These are phyloP conservation scores for Amblyornis subalaris DNA, from an alignment of 2,113 vertebrate genomes.

Conservation along the genomic window DNA sequence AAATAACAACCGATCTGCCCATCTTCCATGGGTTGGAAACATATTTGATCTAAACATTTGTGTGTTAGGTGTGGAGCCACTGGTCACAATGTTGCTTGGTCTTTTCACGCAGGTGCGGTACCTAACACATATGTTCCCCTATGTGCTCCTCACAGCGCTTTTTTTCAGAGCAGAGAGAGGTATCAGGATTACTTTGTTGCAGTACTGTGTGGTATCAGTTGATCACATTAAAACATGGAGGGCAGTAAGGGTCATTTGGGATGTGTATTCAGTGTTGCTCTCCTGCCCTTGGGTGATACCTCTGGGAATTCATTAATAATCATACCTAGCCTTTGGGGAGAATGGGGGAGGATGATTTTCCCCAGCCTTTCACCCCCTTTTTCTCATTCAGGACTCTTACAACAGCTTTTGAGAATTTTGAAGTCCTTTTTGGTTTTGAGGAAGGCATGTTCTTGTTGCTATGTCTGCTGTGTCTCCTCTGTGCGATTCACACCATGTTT, in stretches of 20 bases:
- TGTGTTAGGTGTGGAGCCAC: not conserved
- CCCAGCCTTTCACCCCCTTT: not conserved
- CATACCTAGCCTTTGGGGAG: not conserved
- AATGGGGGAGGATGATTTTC: not conserved
- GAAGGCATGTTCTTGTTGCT: not conserved
- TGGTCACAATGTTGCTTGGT: no score
- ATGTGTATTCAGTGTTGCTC: not conserved
- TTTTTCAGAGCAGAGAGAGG: not conserved
- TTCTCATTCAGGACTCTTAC: not conserved
- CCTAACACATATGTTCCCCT: not conserved
- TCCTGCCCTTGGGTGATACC: not conserved
- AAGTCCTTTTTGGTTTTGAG: not conserved
- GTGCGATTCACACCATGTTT: not conserved
- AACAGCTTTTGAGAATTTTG: not conserved
- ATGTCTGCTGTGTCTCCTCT: not conserved
- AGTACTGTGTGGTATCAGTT: not conserved
- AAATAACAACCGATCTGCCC: not conserved
- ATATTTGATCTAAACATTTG: no score
- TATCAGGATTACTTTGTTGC: not conserved
- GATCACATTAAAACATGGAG: not conserved
- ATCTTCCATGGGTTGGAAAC: rapidly evolving
- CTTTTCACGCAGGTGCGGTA: not conserved
- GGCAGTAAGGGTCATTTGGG: not conserved
- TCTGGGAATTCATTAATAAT: not conserved
- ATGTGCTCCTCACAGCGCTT: no score